A percentile compares a stretch with the other conserved stretches of the same genome.
These are phyloP conservation scores for Pachycephala philippinensis DNA, from an alignment of 2,113 vertebrate genomes.

Conservation along the genomic window DNA sequence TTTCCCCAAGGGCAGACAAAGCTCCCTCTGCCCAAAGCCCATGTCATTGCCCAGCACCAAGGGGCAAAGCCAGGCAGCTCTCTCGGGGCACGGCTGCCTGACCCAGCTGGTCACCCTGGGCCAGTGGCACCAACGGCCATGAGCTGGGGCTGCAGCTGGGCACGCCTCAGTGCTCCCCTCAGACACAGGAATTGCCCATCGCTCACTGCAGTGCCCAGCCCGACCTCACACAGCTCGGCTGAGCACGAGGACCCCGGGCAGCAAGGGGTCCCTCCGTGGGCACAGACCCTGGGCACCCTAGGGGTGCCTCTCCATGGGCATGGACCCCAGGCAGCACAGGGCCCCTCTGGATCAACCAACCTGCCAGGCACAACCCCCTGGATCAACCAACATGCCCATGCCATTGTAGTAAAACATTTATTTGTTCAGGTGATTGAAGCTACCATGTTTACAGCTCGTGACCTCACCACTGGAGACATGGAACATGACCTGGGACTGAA, in stretches of 20 bases:
- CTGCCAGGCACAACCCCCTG: not conserved
- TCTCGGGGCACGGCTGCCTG: fast-evolving
- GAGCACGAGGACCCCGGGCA: fast-evolving
- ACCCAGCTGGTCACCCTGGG: not conserved
- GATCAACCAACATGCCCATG: conserved; percentile 55
- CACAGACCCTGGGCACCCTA: not conserved
- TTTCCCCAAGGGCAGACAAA: fast-evolving
- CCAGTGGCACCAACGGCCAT: fast-evolving
- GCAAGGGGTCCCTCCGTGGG: fast-evolving
- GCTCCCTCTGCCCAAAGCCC: not conserved
- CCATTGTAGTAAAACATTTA: conserved; percentile 77
- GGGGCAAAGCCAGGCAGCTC: not conserved
- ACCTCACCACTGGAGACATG: conserved; percentile 64
- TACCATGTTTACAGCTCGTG: conserved; percentile 71
- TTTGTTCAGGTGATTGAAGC: conserved; percentile 74
- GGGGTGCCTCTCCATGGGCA: not conserved
- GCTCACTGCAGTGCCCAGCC: not conserved
- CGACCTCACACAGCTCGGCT: fast-evolving
- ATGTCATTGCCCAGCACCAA: fast-evolving
- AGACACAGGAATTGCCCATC: fast-evolving
- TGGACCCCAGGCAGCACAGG: fast-evolving
- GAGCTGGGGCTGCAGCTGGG: fast-evolving
- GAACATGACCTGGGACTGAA: conserved; percentile 53
- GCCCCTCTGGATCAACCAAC: not conserved
- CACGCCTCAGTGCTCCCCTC: not conserved